Conservation (phyloP, 2,113 vertebrate genomes). For the Chinchilla lanigera region DNA sequence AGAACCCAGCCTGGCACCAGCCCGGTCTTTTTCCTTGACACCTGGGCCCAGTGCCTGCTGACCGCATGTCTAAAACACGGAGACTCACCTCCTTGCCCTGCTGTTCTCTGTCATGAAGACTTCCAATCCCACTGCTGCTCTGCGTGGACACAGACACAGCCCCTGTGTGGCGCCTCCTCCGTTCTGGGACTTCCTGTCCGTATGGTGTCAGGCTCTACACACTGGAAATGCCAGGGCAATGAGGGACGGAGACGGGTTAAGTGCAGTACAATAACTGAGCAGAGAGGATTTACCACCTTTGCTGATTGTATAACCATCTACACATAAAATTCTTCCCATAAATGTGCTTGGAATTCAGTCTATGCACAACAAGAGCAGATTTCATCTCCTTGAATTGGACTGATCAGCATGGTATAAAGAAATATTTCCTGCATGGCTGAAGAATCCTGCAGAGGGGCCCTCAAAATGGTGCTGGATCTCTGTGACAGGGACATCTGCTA, state of each 20-base stretch:
- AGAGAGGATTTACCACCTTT: neutral
- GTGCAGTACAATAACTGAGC: no score
- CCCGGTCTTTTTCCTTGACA: neutral
- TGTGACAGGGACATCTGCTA: neutral
- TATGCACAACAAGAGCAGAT: neutral
- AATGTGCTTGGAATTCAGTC: neutral
- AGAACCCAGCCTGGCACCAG: neutral
- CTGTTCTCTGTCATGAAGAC: neutral
- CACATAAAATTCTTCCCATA: neutral
- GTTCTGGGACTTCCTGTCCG: neutral
- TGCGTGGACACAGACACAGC: neutral
- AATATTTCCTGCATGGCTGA: neutral
- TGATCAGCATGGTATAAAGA: neutral
- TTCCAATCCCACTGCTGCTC: neutral
- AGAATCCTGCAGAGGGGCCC: neutral
- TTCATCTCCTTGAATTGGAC: neutral
- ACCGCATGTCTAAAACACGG: accelerated
- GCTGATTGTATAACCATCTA: neutral
- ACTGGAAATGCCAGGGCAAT: no score
- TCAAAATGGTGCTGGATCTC: neutral
- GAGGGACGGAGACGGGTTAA: neutral
- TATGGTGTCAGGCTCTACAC: neutral
- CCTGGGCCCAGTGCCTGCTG: neutral
- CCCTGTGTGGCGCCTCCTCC: neutral
- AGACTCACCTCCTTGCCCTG: neutral